A percentile compares a stretch with the other conserved stretches of the same genome.
Evolutionary conservation across 1,140 invertebrate species (phyloP).

Genomic region (Coelopa frigida): DNA sequence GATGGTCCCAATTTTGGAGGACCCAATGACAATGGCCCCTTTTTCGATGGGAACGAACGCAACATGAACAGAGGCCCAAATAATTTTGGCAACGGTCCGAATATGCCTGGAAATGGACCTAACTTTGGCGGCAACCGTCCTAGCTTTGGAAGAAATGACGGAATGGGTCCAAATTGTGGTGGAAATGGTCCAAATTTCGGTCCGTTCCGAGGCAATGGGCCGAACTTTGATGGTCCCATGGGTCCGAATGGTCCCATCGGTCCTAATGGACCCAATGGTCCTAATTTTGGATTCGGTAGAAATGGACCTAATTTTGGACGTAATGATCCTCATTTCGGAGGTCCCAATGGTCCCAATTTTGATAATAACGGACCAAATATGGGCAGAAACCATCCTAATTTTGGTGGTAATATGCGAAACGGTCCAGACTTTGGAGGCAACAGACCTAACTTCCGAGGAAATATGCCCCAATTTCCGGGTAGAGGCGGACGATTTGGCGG

Average conservation of each 20-base stretch:
- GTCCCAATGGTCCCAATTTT: background rate
- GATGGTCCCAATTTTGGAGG: slow-evolving; percentile 8
- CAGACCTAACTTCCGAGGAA: slow-evolving; percentile 10
- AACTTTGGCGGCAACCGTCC: background rate
- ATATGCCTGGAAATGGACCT: background rate
- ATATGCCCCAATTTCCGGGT: slow-evolving; percentile 5
- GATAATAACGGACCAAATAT: slow-evolving; percentile 8
- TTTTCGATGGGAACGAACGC: slow-evolving; percentile 4
- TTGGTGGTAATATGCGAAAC: slow-evolving; percentile 1
- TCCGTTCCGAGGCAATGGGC: slow-evolving; percentile 12
- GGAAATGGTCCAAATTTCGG: slow-evolving; percentile 4
- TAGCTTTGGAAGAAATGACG: background rate
- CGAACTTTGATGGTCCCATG: slow-evolving; percentile 1
- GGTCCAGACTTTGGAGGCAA: background rate
- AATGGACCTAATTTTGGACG: slow-evolving; percentile 1
- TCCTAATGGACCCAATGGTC: slow-evolving; percentile 1
- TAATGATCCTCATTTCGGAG: slow-evolving; percentile 7
- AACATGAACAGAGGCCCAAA: slow-evolving; percentile 19
- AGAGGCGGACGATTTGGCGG: background rate
- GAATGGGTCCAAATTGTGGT: slow-evolving; percentile 1
- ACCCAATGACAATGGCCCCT: background rate
- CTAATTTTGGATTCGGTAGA: slow-evolving; percentile 5
- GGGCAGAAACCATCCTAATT: slow-evolving; percentile 9
- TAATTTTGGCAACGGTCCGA: slow-evolving; percentile 5
- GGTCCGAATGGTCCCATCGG: slow-evolving; percentile 7